Evolutionary conservation across 2,888 invertebrate species (phyloP).

Genomic region (Odiellus spinosus): DNA sequence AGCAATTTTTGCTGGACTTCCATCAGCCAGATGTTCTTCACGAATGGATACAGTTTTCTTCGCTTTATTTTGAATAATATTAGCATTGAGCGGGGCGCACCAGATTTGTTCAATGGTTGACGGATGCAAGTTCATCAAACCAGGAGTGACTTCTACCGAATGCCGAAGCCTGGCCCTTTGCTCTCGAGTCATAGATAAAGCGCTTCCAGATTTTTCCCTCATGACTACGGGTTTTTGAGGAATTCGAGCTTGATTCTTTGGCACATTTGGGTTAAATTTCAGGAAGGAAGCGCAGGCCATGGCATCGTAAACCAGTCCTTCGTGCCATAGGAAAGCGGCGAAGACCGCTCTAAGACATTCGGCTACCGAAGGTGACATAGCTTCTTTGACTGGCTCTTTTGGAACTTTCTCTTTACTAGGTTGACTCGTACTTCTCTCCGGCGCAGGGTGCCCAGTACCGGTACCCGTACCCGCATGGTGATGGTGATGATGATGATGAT

Average conservation of each 20-base stretch:
- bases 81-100: conserved; percentile 59
- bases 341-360: conserved; percentile 87
- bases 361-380: conserved; percentile 78
- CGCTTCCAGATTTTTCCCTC: conserved; percentile 24
- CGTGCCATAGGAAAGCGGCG: conserved; percentile 93
- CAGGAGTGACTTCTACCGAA: conserved; percentile 57
- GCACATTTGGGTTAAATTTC: conserved; percentile 65
- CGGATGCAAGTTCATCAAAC: conserved; percentile 32
- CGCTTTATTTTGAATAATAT: conserved; percentile 44
- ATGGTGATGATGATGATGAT: background rate
- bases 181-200: conserved; percentile 23
- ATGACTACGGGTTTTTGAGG: conserved; percentile 8
- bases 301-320: conserved; percentile 90
- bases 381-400: conserved; percentile 49
- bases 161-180: conserved; percentile 53
- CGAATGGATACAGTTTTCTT: conserved; percentile 22
- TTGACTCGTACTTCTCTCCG: conserved; percentile 4
- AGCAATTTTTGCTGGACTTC: background rate
- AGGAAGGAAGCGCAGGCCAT: conserved; percentile 95
- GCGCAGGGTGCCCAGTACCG: conserved; percentile 20
- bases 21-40: conserved; percentile 18
- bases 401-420: conserved; percentile 18
- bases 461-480: too few species aligned
- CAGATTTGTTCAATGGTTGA: conserved; percentile 45
- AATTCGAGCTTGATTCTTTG: conserved; percentile 48